Conservation (phyloP, 2,797 vertebrate species). For the Pangasius larnaudii region DNA sequence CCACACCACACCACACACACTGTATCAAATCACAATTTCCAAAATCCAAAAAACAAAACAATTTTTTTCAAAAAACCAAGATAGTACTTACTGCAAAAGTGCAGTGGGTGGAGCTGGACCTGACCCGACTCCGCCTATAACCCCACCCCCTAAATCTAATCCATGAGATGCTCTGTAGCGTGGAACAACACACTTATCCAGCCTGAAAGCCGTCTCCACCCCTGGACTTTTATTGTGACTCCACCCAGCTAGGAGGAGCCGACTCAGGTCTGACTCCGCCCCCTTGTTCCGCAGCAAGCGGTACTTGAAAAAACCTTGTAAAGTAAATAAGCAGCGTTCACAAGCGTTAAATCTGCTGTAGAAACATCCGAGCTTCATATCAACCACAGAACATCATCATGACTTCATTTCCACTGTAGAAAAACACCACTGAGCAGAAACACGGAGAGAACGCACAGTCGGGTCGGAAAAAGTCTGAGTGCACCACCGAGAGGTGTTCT, state of each 20-base stretch:
- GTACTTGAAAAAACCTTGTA: background rate
- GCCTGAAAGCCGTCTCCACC: background rate
- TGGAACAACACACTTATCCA: background rate
- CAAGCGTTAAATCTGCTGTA: conserved; percentile 41
- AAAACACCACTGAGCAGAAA: conserved; percentile 9
- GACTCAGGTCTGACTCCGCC: conserved; percentile 14
- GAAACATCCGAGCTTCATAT: conserved; percentile 42
- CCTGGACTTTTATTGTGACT: background rate
- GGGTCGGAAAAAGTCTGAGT: background rate
- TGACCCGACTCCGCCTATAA: background rate
- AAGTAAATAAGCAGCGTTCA: conserved; percentile 34
- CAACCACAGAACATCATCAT: conserved; percentile 38
- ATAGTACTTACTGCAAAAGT: background rate
- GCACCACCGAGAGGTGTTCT: background rate
- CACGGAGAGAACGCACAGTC: background rate
- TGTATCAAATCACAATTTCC: conserved; percentile 22
- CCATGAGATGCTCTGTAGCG: background rate
- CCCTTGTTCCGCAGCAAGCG: background rate
- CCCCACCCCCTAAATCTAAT: background rate
- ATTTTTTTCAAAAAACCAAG: background rate
- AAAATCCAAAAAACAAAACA: conserved; percentile 21
- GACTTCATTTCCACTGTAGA: background rate
- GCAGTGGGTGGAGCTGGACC: background rate
- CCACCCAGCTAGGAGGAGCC: background rate
- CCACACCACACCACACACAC: conserved; percentile 9